Base-by-base conservation (phyloP, 2,888 invertebrate genomes). In the Myopa tessellatipennis region DNA sequence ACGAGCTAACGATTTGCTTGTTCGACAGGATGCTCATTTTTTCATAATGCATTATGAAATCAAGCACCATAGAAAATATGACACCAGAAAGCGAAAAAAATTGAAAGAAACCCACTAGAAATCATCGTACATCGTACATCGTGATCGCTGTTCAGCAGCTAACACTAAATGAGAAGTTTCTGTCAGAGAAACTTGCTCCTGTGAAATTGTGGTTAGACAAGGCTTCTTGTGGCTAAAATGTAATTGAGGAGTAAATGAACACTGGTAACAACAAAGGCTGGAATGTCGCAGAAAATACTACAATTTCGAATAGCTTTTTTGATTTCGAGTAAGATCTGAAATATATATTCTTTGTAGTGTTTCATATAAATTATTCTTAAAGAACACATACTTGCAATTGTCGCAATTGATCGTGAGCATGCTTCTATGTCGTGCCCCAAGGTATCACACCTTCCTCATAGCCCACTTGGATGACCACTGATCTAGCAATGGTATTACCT, bases 161-260 rank as follows among this genome's bases (percentile, higher is more conserved):
- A 70, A 69, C 26, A 10, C 45, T 45, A 4, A 45, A 45, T 34
- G 70, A 50, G 70, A 36, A 16, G 26, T 50, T 55, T 70, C 70
- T 16, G 26, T n/a, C 70, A 18, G 52, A 55, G 55, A 55, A 55
- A 70, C 26, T 12, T 45, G 14, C 52, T 70, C 34, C 38, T 36
- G 10, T 52, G 55, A 26, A 50, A 70, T 70, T 70, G 70, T 70
- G 70, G 70, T 70, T 12, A 70, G 70, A 50, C 18, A 52, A 18
- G 50, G 18, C 26, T 69, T 45, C 36, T 50, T 70, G 70, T 14
- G 70, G 70, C 26, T 26, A 50, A 70, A 65, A 38, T 34, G 65
- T 34, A 65, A 65, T 36, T 38, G 65, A 26, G 16, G 65, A 65
- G 38, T 34, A 38, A 38, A 34, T 14, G 36, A 8, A 65, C 26